Base-by-base conservation (phyloP, 2,888 invertebrate species). In the Lucinisca nassula region DNA sequence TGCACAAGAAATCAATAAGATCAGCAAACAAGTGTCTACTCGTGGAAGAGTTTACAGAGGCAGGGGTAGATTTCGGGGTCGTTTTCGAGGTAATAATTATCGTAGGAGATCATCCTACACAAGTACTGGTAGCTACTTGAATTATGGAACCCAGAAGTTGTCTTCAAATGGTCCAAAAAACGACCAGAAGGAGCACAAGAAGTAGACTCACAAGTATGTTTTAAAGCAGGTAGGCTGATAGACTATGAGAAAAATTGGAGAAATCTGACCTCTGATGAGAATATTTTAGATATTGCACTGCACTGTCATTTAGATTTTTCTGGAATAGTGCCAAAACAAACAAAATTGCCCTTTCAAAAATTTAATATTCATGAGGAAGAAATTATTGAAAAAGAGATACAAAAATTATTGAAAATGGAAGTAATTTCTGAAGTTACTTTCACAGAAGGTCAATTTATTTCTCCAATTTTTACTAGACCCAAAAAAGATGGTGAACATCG, bases 391-490 rank as follows among this genome's bases (percentile, higher is more conserved):
- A 14, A 38, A 37, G 85, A 82, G 72, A 82, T 82, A 37, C 21
- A 78, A 4, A 84, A 82, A 27, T 37, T 88, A 61, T 35, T 82
- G 17, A 49, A 85, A 30, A 37, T 38, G 30, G 70, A 76, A 24
- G 82, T 75, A n/a, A 79, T 88, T 79, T 37, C 61, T 38, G 32
- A 82, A 72, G 78, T 40, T 55, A 3, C 75, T 17, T 45, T 21
- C 77, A 77, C 58, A 32, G 38, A 27, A 37, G 75, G 61, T 49
- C 75, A 87, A 27, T 87, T 72, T 76, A 37, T 89, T 14, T 86
- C 86, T n/a, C 51, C 81, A 58, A 84, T 90, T 32, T 90, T 88
- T 83, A 30, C 84, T 14, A 76, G 74, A 21, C 81, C 83, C 14
- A 87, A 90, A 67, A 80, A 82, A 74, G 73, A 83, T 85, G n/a